Evolutionary conservation across 2,797 vertebrate genomes (phyloP).

Genomic region (Pantherophis vulpinus): DNA sequence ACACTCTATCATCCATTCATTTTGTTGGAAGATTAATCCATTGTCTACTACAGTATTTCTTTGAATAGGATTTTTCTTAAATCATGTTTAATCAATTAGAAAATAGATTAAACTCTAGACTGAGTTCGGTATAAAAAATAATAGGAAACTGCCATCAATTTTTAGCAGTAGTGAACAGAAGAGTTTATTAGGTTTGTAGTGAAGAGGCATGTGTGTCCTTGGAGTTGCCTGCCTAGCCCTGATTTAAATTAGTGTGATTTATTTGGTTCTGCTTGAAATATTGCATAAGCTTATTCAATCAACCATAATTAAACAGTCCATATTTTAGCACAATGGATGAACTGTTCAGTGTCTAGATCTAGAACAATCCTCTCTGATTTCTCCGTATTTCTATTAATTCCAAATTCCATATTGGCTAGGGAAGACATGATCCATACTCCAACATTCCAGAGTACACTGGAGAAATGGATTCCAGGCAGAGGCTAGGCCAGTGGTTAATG

Average conservation of each 20-base stretch:
- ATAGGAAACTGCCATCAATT: background rate
- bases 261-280: background rate
- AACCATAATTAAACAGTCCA: background rate
- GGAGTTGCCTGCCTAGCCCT: background rate
- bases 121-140: background rate
- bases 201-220: background rate
- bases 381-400: no score
- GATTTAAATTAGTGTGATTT: background rate
- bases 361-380: no score
- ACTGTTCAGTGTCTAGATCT: no score
- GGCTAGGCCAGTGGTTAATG: background rate
- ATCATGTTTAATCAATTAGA: background rate
- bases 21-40: no score
- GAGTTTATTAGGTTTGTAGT: background rate
- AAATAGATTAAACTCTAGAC: background rate
- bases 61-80: background rate
- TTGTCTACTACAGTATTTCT: no score
- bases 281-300: background rate
- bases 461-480: background rate
- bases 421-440: no score
- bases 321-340: background rate
- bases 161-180: background rate
- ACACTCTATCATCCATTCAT: no score
- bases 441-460: background rate
- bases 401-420: no score